These are phyloP conservation scores for Thymelicus sylvestris DNA, from an alignment of 2,888 invertebrate genomes.

Conservation along the genomic window DNA sequence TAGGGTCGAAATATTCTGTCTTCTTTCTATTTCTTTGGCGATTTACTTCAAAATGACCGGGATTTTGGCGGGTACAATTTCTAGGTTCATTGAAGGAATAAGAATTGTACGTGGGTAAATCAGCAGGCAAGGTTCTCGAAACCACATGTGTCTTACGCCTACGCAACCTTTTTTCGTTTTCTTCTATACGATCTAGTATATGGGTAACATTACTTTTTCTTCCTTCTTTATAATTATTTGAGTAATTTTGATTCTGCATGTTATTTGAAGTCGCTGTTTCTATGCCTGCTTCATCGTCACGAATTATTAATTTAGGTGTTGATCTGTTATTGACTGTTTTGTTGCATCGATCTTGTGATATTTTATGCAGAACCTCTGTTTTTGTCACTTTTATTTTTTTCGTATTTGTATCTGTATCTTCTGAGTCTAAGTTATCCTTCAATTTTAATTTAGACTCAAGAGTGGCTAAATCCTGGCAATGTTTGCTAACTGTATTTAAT, in stretches of 20 bases:
- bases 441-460: constrained; percentile 51
- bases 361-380: constrained; percentile 61
- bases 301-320: constrained; percentile 41
- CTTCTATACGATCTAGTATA: constrained; percentile 46
- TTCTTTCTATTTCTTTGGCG: constrained; percentile 46
- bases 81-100: background rate
- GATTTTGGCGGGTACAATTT: constrained; percentile 24
- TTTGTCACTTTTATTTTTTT: constrained; percentile 43
- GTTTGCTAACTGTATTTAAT: constrained; percentile 61
- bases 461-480: constrained; percentile 56
- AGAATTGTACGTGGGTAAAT: background rate
- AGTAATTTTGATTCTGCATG: constrained; percentile 21
- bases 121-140: background rate
- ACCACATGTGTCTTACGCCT: constrained; percentile 6
- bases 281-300: constrained; percentile 39
- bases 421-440: constrained; percentile 42
- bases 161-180: constrained; percentile 3
- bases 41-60: constrained; percentile 41
- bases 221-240: constrained; percentile 38
- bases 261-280: constrained; percentile 18
- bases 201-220: constrained; percentile 37
- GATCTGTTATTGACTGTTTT: constrained; percentile 54
- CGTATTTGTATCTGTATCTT: constrained; percentile 43
- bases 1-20: constrained; percentile 45
- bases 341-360: constrained; percentile 50